These are phyloP conservation scores for Mustela lutreola DNA, from an alignment of 2,113 vertebrate species.

Conservation along the genomic window DNA sequence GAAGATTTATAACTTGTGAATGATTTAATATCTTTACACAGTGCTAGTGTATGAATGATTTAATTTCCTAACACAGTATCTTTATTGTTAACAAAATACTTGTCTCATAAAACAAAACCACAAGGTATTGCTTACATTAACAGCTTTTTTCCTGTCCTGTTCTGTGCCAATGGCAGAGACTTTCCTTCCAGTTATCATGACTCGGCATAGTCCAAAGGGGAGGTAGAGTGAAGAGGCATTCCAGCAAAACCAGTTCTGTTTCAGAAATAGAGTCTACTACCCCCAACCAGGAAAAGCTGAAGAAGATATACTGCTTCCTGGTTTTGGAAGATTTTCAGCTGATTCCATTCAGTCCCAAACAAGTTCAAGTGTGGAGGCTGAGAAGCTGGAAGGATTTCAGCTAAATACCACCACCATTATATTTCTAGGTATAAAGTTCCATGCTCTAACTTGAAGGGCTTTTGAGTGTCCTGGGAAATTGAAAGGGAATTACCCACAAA, in stretches of 20 bases:
- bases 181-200: background rate
- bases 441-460: background rate
- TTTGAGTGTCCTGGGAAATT: background rate
- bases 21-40: background rate
- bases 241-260: background rate
- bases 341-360: background rate
- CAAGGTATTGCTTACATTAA: background rate
- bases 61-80: background rate
- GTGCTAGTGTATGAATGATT: background rate
- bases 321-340: background rate
- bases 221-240: background rate
- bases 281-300: background rate
- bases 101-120: constrained; percentile 16
- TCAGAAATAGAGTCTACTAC: background rate
- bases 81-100: background rate
- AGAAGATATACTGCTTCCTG: background rate
- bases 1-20: background rate
- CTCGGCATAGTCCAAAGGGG: background rate
- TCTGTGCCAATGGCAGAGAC: background rate
- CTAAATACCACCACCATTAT: background rate
- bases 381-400: background rate
- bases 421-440: background rate
- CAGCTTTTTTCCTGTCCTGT: background rate
- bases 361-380: background rate
- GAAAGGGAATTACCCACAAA: background rate